Evolutionary conservation across 2,113 vertebrate species (phyloP), one percentile per base, ranked within the genome.

Genomic region (Siniperca chuatsi): DNA sequence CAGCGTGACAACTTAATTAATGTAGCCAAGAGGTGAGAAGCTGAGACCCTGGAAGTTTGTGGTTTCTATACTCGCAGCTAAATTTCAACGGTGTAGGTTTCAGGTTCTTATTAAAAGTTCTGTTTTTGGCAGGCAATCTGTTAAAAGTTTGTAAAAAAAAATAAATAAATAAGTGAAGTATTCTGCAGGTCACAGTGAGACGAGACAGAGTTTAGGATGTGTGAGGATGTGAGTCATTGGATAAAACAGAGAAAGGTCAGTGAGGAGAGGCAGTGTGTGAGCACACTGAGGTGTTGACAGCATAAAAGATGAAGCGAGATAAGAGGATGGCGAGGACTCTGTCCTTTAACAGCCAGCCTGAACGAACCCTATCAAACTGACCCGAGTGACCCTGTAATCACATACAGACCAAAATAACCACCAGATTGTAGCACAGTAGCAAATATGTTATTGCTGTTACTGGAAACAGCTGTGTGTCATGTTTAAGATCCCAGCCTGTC

Each of bases 321-420:
- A 58, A 46, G 76, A 61, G 57, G 18, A 64, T 37, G 69, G 70
- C 46, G 66, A 70, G 70, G 29, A 29, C 4, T 13, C 44, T 72
- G 79, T 78, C 52, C 37, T 52, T 46, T 61, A 78, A 55, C 78
- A 69, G 72, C 35, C 50, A 23, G 67, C 61, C 60, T 67, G 61
- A 79, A 72, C 13, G 23, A n/a, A 76, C 25, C 16, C 55, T 83
- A 88, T 90, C 87, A 83, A 69, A 79, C 81, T 76, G 84, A 90
- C 87, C 87, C 0, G 8, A 46, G 68, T 78, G 84, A 61, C 58
- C 66, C 87, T 84, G 83, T 83, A 85, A 83, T 90, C 83, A 37
- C 87, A 72, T 4, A 64, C 79, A 74, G 83, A 89, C 92, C 79
- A 89, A 89, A 93, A 92, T 94, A 94, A 92, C 91, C 75, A 4